These are phyloP conservation scores for Bubo blakistoni DNA, from an alignment of 2,113 vertebrate genomes.

Conservation along the genomic window DNA sequence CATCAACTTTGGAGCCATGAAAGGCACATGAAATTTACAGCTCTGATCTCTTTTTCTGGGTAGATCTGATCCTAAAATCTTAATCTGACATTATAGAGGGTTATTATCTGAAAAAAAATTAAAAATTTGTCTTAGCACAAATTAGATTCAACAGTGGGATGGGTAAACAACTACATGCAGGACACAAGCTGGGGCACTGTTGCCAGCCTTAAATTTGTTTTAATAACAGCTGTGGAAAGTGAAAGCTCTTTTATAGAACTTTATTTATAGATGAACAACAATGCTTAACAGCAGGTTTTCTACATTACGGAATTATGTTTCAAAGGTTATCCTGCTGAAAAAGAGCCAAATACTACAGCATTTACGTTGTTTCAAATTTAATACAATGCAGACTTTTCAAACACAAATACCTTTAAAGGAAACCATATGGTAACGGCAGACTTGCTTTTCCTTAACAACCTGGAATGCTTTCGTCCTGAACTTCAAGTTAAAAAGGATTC, in stretches of 20 bases:
- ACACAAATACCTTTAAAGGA: slow-evolving; percentile 45
- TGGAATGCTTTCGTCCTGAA: slow-evolving; percentile 10
- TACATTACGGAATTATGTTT: neutral
- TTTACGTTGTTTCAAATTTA: slow-evolving; percentile 17
- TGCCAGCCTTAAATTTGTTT: neutral
- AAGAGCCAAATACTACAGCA: slow-evolving; percentile 19
- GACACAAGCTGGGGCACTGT: neutral
- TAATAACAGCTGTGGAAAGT: slow-evolving; percentile 2
- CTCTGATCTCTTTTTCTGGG: neutral
- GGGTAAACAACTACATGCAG: neutral
- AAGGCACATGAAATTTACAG: neutral
- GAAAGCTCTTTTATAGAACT: neutral
- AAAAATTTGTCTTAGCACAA: neutral
- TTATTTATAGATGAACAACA: slow-evolving; percentile 21
- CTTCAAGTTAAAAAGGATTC: neutral
- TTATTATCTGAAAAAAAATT: neutral
- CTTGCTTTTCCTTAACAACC: neutral
- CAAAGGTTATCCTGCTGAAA: slow-evolving; percentile 42
- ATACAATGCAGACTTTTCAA: slow-evolving; percentile 28
- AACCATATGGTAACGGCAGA: slow-evolving; percentile 15
- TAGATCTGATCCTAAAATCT: neutral
- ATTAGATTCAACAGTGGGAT: neutral
- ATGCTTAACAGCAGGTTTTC: slow-evolving; percentile 27
- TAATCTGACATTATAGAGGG: neutral
- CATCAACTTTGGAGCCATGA: neutral